Evolutionary conservation across 2,888 invertebrate species (phyloP).

Genomic region (Pachydiplax longipennis): DNA sequence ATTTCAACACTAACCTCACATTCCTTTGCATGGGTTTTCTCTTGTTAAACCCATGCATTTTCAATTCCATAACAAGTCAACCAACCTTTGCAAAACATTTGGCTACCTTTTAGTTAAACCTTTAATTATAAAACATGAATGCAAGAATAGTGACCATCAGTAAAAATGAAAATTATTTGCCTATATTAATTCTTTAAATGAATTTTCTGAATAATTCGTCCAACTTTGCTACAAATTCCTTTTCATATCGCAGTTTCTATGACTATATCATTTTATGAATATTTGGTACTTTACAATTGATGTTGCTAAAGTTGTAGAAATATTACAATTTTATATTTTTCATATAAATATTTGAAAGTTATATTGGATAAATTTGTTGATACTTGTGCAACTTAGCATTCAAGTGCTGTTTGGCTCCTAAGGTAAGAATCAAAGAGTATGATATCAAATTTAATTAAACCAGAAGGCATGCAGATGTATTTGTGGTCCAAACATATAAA

Average conservation of each 20-base stretch:
- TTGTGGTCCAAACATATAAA: constrained; percentile 45
- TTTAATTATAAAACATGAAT: constrained; percentile 44
- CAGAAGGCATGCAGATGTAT: constrained; percentile 45
- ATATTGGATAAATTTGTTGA: constrained; percentile 48
- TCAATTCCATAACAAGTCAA: constrained; percentile 45
- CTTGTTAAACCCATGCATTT: constrained; percentile 9
- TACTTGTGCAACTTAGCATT: constrained; percentile 50
- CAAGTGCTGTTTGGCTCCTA: constrained; percentile 49
- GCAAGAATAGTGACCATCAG: constrained; percentile 39
- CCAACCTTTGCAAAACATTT: constrained; percentile 35
- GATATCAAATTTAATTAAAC: constrained; percentile 47
- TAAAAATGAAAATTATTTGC: constrained; percentile 6
- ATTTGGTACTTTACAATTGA: constrained; percentile 46
- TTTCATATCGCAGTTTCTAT: constrained; percentile 44
- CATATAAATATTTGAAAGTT: constrained; percentile 46
- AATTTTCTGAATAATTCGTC: constrained; percentile 33
- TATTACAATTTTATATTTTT: constrained; percentile 63
- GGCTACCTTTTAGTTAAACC: constrained; percentile 32
- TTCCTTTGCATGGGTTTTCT: constrained; percentile 18
- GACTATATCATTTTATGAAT: constrained; percentile 45
- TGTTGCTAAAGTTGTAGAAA: constrained; percentile 60
- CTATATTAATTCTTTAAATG: constrained; percentile 18
- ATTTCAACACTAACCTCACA: constrained; percentile 32
- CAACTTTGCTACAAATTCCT: constrained; percentile 37
- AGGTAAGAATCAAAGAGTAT: constrained; percentile 49